These are phyloP conservation scores for Parapristionchus giblindavisi DNA, from an alignment of 2,888 invertebrate species.

Conservation along the genomic window DNA sequence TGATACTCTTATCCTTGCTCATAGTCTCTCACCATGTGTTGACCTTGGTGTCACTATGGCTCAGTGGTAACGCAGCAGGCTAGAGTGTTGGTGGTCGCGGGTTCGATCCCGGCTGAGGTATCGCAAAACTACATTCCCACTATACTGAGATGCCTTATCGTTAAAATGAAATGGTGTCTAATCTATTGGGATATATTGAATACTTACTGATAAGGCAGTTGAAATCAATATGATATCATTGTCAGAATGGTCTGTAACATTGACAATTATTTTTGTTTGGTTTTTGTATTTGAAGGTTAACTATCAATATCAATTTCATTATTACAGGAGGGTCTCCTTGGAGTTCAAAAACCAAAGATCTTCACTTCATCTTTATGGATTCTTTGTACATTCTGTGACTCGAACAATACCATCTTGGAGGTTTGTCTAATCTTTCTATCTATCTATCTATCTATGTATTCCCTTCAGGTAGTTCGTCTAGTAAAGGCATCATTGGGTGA, in stretches of 20 bases:
- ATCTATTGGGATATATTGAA: background rate
- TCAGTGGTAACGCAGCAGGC: no score
- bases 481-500: conserved; percentile 69
- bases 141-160: no score
- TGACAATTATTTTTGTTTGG: background rate
- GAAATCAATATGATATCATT: background rate
- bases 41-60: no score
- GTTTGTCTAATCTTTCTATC: conserved; percentile 39
- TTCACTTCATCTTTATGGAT: conserved; percentile 96
- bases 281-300: conserved; percentile 4
- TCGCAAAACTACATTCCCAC: no score
- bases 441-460: background rate
- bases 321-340: conserved; percentile 82
- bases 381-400: conserved; percentile 91
- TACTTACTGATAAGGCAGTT: conserved; percentile 18
- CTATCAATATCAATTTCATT: background rate
- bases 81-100: no score
- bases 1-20: no score
- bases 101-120: no score
- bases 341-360: conserved; percentile 88
- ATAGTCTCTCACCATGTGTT: no score
- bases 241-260: conserved; percentile 28
- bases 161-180: background rate
- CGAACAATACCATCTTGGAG: conserved; percentile 72
- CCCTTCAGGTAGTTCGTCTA: conserved; percentile 44